Base-by-base conservation (phyloP, 30 jellyfish, hydroid and myxozoan species). In the Phacellophora camtschatica region DNA sequence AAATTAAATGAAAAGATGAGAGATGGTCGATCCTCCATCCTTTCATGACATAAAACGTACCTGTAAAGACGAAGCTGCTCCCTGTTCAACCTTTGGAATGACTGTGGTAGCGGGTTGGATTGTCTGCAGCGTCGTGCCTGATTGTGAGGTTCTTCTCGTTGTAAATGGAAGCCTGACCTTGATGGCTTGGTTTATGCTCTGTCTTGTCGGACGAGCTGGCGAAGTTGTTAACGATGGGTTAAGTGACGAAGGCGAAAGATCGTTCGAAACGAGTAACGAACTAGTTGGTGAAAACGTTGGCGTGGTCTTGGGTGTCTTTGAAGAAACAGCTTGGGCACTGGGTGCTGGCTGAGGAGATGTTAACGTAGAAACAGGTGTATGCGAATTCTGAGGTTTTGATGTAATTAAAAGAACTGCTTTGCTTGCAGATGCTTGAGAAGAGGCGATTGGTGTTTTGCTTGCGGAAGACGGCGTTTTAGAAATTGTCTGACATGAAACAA, bases 171-270 rank as follows among this genome's bases (percentile, higher is more conserved):
- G 45, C 70, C 87, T 45, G 20, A 83, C 77, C 69, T 83, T 83
- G 74, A 71, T 66, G 27, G 94, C 86, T 32, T 70, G 81, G 71
- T 71, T 71, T 13, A 63, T 83, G 46, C 90, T 79, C 49, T 79
- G 90, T 46, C 90, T 45, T 20, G 90, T 79, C 3, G 90, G 83
- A 39, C 80, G 80, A n/a, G 83, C 51, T 2, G 71, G 71, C 20
- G 74, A 27, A 0, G 43, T 49, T 9, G 75, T 27, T 23, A 71
- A 51, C 5, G 64, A 24, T 25, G 82, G 34, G 22, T 1, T 65
- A 12, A 73, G 73, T 0, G 73, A 2, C 32, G 71, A 24, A 5
- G 28, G 23, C 16, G n/a, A 2, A 58, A 42, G 16, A 13, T 8
- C 37, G 22, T 8, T 58, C 48, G 28, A 16, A 58, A 29, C 11